Evolutionary conservation across 2,797 vertebrate genomes (phyloP), one percentile per base, ranked within the genome.

Genomic region (Danio albolineatus): DNA sequence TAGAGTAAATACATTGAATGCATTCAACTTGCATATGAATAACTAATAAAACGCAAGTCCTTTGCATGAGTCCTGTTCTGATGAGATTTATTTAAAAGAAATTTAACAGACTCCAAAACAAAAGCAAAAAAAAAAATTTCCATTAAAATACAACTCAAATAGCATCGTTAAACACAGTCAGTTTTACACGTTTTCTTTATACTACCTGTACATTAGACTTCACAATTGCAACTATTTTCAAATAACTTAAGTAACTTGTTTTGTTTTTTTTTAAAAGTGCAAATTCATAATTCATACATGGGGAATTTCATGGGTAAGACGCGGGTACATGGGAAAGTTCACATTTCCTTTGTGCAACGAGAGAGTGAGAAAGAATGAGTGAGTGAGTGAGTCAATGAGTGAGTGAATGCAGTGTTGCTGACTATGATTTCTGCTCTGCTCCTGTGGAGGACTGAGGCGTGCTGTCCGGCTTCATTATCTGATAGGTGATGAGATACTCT

Each of bases 391-490:
- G 51, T 1, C 64, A 14, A 61, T 4, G 38, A 28, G 62, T 5
- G 79, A 14, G 16, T 0, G 66, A 91, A 89, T 87, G 86, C 86
- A 85, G 88, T 88, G 90, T 70, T 70, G 53, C 88, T 87, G 83
- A 87, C 95, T 99, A 99, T 78, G 98, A 98, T 92, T 99, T 99
- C 91, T 98, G 97, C 85, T 98, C 98, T 0, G 96, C 96, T 59
- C 94, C 95, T 62, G 95, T 91, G 16, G 95, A 90, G n/a, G 94
- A 91, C 93, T 96, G 96, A 46, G 96, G 94, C 21, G 95, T 91
- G 73, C 95, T 97, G 86, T 99, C 98, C 0, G 97, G 98, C 89
- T 99, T 99, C 92, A 98, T 91, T 87, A 99, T 99, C 95, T 99
- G 98, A 85, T 99, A 99, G 0, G 97, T 98, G 91, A 99, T 99